Percentiles rank a stretch among this genome's conserved stretches.
phyloP scores from a whole-genome alignment of 2,113 vertebrate genomes.

The human (Homo sapiens) region DNA sequence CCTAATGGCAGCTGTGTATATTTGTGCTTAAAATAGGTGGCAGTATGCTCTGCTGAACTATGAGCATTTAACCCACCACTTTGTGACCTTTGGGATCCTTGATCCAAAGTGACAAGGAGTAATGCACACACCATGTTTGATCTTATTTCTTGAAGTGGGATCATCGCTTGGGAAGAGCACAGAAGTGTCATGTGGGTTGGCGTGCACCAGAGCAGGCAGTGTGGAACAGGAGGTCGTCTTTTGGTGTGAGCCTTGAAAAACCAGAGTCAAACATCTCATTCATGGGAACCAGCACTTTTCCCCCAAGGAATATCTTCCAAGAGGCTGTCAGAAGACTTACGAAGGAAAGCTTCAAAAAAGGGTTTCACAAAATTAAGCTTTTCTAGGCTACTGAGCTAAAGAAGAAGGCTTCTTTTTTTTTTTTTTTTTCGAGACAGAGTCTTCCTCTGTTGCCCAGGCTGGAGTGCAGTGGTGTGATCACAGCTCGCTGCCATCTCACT shows the following conservation, averaged over 20 bases:
- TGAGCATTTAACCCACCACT: not conserved
- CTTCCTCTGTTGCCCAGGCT: no score
- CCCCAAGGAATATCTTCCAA: not conserved
- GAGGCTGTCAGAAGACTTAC: not conserved
- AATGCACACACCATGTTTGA: not conserved
- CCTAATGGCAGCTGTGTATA: not conserved
- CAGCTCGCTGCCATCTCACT: no score
- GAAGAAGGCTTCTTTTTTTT: not conserved
- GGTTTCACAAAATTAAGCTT: not conserved
- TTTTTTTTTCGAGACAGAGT: no score
- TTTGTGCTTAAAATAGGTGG: slow-evolving; percentile 5
- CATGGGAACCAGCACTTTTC: not conserved
- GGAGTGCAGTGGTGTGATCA: no score
- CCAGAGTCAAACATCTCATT: not conserved
- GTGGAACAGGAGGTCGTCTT: not conserved
- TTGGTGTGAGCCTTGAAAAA: not conserved
- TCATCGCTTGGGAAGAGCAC: slow-evolving; percentile 24
- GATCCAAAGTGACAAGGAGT: slow-evolving; percentile 64
- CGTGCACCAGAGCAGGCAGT: not conserved
- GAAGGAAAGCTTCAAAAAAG: not conserved
- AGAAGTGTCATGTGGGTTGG: not conserved
- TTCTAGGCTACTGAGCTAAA: not conserved
- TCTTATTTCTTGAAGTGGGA: slow-evolving; percentile 12
- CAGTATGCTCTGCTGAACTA: not conserved
- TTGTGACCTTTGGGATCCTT: not conserved